Conservation (phyloP, 2,113 vertebrate species). For the Aix galericulata region DNA sequence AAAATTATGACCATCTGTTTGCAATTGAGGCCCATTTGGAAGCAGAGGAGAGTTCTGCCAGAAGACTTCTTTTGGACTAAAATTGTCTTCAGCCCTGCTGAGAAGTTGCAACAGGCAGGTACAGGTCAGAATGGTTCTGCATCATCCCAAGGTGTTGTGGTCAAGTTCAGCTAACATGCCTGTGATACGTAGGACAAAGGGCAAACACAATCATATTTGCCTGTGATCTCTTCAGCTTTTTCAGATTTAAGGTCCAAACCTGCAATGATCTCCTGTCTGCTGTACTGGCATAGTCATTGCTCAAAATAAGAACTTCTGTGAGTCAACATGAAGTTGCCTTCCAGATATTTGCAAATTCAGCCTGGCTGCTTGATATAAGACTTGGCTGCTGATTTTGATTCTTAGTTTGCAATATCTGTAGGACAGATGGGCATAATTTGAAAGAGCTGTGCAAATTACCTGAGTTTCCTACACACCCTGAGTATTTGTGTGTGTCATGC, state of each 20-base stretch:
- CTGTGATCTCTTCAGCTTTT: background rate
- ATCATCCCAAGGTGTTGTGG: background rate
- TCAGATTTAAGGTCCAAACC: background rate
- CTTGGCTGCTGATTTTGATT: background rate
- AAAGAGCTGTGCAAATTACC: background rate
- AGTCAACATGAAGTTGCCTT: background rate
- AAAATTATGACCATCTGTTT: constrained; percentile 83
- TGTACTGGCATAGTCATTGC: background rate
- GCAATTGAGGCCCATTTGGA: constrained; percentile 74
- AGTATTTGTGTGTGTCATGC: fast-evolving
- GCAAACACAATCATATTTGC: background rate
- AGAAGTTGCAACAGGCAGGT: background rate
- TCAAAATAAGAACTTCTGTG: background rate
- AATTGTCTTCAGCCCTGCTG: background rate
- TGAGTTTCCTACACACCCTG: background rate
- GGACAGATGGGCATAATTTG: background rate
- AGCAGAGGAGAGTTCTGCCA: constrained; percentile 30
- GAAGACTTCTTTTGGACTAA: background rate
- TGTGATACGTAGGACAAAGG: background rate
- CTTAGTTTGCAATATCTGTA: background rate
- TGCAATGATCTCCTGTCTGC: background rate
- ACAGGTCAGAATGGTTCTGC: background rate
- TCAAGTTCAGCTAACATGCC: background rate
- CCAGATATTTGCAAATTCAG: background rate
- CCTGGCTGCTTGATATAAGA: background rate